Percentiles rank a stretch among this genome's conserved stretches.
phyloP scores from a whole-genome alignment of 2,888 invertebrate species.

The Diadegma fenestrale region DNA sequence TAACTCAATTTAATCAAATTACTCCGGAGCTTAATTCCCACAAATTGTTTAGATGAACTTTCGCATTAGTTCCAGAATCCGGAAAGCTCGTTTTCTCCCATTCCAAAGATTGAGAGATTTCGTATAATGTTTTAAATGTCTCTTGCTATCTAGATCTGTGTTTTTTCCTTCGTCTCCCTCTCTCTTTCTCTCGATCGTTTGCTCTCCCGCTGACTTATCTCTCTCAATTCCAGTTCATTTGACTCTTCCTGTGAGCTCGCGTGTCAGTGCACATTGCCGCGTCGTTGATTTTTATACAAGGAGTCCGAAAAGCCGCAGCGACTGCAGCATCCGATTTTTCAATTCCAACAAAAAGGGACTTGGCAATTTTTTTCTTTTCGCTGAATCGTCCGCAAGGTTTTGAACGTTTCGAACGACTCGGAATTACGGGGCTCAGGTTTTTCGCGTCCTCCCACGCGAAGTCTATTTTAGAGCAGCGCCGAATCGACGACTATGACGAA shows the following conservation, averaged over 20 bases:
- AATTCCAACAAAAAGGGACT: not conserved
- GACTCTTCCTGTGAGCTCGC: conserved; percentile 74
- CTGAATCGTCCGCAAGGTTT: not conserved
- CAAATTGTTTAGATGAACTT: not conserved
- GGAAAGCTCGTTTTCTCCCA: not conserved
- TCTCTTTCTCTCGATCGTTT: conserved; percentile 53
- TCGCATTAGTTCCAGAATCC: not conserved
- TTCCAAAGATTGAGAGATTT: conserved; percentile 17
- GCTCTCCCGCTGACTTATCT: conserved; percentile 67
- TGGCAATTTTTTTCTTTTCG: not conserved
- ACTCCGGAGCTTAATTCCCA: not conserved
- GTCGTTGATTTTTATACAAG: conserved; percentile 31
- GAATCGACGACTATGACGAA: not conserved
- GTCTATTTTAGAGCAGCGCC: not conserved
- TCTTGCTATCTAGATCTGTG: conserved; percentile 28
- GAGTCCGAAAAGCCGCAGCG: not conserved
- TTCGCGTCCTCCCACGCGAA: not conserved
- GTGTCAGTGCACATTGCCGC: conserved; percentile 71
- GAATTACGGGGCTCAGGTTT: not conserved
- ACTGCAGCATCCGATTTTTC: not conserved
- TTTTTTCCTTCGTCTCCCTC: conserved; percentile 48
- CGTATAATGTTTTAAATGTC: conserved; percentile 23
- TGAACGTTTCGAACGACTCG: not conserved
- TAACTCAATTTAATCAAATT: not conserved
- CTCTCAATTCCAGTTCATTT: conserved; percentile 74